Evolutionary conservation across 92 coral and sea anemone species (phyloP).

Genomic region (Siderastrea siderea): DNA sequence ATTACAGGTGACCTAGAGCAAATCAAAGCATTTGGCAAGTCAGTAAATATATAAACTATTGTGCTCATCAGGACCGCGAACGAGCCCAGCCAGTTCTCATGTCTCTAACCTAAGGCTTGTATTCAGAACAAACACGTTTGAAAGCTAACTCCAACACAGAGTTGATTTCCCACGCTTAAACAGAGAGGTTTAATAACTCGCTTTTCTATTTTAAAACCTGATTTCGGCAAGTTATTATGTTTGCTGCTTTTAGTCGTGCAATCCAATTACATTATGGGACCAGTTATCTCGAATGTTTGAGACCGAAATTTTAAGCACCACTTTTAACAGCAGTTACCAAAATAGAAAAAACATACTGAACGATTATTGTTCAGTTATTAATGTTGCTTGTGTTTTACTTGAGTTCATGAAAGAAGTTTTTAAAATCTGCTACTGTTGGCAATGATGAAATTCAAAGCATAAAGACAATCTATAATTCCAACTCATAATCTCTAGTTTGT

Average conservation of each 20-base stretch:
- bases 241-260: neutral
- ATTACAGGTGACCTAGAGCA: neutral
- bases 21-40: conserved; percentile 3
- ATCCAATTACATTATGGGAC: neutral
- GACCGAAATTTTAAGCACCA: neutral
- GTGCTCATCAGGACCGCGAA: neutral
- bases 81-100: neutral
- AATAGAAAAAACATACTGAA: neutral
- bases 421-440: neutral
- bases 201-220: neutral
- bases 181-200: neutral
- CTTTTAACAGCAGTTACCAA: neutral
- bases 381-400: neutral
- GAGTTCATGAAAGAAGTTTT: neutral
- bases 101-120: no score
- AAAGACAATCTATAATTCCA: no score
- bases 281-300: neutral
- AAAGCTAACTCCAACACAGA: no score
- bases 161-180: no score
- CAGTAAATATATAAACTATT: neutral
- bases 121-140: neutral
- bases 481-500: no score
- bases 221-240: neutral
- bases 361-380: neutral
- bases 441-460: neutral